A percentile compares a stretch with the other conserved stretches of the same genome.
Evolutionary conservation across 2,113 vertebrate species (phyloP).

Genomic region (Thamnophis sirtalis): DNA sequence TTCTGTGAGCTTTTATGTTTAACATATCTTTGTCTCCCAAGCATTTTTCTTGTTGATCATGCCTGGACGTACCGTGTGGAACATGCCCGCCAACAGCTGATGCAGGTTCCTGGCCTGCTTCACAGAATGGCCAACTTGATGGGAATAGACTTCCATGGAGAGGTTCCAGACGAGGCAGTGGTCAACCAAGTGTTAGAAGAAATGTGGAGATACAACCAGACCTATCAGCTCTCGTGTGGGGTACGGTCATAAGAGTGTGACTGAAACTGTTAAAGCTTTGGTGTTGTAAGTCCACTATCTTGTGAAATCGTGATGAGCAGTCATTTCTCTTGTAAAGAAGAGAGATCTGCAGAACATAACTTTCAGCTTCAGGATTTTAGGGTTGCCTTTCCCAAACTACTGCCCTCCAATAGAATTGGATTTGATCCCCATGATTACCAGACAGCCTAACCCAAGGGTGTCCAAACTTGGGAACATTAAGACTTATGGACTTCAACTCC

Average conservation of each 20-base stretch:
- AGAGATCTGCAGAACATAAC: background rate
- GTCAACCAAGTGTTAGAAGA: slow-evolving; percentile 79
- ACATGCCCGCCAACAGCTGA: slow-evolving; percentile 79
- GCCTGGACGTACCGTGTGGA: slow-evolving; percentile 87
- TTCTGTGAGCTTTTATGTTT: fast-evolving
- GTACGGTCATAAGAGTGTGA: slow-evolving; percentile 60
- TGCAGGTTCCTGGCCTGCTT: slow-evolving; percentile 80
- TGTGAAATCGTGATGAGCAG: background rate
- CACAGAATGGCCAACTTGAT: slow-evolving; percentile 86
- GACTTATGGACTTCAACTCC: too few relatives aligned
- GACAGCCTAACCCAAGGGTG: background rate
- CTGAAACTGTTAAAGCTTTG: too few relatives aligned
- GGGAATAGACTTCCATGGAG: slow-evolving; percentile 83
- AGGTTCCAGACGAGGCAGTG: slow-evolving; percentile 72
- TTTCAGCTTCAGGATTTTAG: background rate
- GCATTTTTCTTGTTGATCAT: slow-evolving; percentile 90
- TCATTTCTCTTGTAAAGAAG: background rate
- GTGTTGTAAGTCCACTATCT: background rate
- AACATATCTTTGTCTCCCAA: slow-evolving; percentile 45
- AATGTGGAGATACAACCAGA: slow-evolving; percentile 99
- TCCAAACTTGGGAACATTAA: too few relatives aligned
- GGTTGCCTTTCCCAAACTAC: background rate
- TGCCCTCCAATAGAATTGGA: background rate
- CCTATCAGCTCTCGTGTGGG: slow-evolving; percentile 87
- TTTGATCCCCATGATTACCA: background rate